These are phyloP conservation scores for Gobius niger DNA, from an alignment of 2,113 vertebrate species.

Conservation along the genomic window DNA sequence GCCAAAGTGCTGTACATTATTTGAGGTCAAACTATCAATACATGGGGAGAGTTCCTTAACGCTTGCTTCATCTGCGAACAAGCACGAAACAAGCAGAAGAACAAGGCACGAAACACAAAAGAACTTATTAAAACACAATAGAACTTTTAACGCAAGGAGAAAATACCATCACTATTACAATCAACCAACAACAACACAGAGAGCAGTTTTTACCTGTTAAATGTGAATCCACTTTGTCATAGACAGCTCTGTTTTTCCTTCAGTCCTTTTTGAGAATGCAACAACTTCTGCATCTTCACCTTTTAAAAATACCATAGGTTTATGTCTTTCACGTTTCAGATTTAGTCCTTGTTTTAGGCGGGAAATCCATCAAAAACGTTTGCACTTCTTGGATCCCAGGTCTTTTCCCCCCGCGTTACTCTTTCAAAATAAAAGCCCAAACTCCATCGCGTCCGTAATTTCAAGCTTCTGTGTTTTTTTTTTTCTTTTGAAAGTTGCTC, in stretches of 20 bases:
- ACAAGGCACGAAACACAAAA: too few relatives aligned
- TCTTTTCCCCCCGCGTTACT: too few relatives aligned
- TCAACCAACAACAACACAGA: neutral
- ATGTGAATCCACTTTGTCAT: slow-evolving; percentile 1
- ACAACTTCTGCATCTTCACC: neutral
- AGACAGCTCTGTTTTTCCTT: neutral
- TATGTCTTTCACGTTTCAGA: neutral
- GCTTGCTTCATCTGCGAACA: too few relatives aligned
- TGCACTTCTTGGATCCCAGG: neutral
- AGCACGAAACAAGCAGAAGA: too few relatives aligned
- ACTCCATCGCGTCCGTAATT: neutral
- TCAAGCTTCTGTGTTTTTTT: neutral
- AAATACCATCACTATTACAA: neutral
- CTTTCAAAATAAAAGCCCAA: neutral
- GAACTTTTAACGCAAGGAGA: too few relatives aligned
- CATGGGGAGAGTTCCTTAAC: too few relatives aligned
- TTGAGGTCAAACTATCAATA: too few relatives aligned
- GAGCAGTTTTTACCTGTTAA: neutral
- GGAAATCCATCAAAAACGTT: neutral
- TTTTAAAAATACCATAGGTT: neutral
- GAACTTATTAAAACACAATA: too few relatives aligned
- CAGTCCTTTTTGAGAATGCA: neutral
- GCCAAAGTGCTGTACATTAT: too few relatives aligned
- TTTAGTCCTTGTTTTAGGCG: slow-evolving; percentile 1
- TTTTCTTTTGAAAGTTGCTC: neutral